Base-by-base conservation (phyloP, 2,888 invertebrate species). In the Lycaena phlaeas region DNA sequence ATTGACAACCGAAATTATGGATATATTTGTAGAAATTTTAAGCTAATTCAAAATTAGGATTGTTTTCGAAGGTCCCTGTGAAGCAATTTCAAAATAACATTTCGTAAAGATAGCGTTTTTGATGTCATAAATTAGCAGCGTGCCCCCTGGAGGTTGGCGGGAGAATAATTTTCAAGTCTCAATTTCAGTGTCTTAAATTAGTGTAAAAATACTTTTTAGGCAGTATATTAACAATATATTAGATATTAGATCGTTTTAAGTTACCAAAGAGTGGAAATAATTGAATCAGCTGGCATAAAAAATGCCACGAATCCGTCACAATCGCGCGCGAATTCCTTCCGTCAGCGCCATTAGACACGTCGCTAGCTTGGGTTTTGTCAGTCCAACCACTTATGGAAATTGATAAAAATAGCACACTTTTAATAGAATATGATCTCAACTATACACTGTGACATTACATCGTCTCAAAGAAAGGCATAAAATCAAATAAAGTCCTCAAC, bases 271-370 rank as follows among this genome's bases (percentile, higher is more conserved):
- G 40, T 50, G 43, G 48, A 64, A 68, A 62, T 61, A 48, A 49
- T 53, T 58, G 57, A 64, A 71, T 78, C 73, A 77, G 77, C 70
- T 78, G 75, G 68, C 59, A 50, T 64, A 81, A 82, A 77, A 79
- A 74, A 76, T 84, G 84, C 84, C 84, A 84, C 82, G 84, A 84
- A 82, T 73, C 75, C 76, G 79, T 75, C 76, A 75, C 68, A 81
- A 79, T 79, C 84, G 85, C 84, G 85, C 85, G 85, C 85, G 82
- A 85, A 85, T 81, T 74, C 64, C 68, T 77, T 61, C 65, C 76
- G 74, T 79, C 78, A 79, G 73, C 85, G 85, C 85, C 85, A 85
- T 85, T 85, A 78, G 79, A 85, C 85, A 85, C 85, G 85, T 85
- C 81, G 85, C 74, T 67, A 74, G 75, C 78, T 76, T 74, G 74